Percentiles rank a stretch among this genome's conserved stretches.
Evolutionary conservation across 1,140 invertebrate species (phyloP).

Genomic region (Pseudomyrmex flavicornis): DNA sequence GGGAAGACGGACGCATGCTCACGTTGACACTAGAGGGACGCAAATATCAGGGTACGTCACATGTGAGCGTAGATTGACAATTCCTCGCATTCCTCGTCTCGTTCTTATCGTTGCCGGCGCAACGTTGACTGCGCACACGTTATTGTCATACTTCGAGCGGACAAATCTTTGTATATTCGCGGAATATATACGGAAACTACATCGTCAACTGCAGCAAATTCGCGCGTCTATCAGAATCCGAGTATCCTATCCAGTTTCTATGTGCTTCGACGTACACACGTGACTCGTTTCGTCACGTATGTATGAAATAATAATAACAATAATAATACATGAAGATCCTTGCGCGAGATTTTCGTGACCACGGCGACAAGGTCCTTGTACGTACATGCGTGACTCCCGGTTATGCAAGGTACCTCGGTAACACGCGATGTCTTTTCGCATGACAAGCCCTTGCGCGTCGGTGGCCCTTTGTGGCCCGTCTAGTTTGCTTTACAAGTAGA

Average conservation of each 20-base stretch:
- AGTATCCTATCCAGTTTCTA: neutral
- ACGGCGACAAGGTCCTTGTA: neutral
- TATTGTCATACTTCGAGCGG: neutral
- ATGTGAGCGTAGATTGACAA: conserved; percentile 5
- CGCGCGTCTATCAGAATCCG: neutral
- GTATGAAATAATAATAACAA: too few species aligned
- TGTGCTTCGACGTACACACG: neutral
- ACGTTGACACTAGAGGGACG: neutral
- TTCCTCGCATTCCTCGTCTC: conserved; percentile 12
- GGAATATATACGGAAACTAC: neutral
- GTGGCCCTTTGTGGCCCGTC: conserved; percentile 44
- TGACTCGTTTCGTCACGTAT: neutral
- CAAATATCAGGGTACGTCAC: conserved; percentile 27
- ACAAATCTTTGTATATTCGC: neutral
- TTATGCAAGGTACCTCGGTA: conserved; percentile 33
- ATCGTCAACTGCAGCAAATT: conserved; percentile 5
- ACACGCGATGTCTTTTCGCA: conserved; percentile 53
- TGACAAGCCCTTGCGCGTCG: conserved; percentile 46
- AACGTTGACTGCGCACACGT: neutral
- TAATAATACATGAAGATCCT: too few species aligned
- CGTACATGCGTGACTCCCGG: conserved; percentile 22
- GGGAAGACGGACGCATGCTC: neutral
- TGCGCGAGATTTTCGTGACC: too few species aligned
- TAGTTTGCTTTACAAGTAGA: conserved; percentile 36
- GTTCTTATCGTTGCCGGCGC: neutral